phyloP scores from a whole-genome alignment of 2,113 vertebrate species.

The Seriola aureovittata region DNA sequence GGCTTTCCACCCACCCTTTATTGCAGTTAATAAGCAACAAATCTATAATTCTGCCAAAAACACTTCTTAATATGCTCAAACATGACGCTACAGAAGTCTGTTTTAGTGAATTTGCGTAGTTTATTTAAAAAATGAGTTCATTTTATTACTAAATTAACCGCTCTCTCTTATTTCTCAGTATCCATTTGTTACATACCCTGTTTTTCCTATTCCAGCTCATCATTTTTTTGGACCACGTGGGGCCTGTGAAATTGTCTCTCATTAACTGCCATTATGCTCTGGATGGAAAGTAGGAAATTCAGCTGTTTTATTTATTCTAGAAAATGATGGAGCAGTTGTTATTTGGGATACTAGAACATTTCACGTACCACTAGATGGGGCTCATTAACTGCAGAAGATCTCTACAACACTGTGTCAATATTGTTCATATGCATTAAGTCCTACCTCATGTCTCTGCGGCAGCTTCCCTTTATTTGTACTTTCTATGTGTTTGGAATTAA shows the following conservation, averaged over 20 bases:
- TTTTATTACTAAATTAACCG: background rate
- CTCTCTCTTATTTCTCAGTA: background rate
- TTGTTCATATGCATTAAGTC: background rate
- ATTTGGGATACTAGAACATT: background rate
- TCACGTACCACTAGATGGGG: slow-evolving; percentile 65
- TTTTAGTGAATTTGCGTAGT: background rate
- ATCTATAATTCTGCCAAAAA: background rate
- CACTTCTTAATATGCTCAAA: background rate
- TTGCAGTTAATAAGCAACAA: background rate
- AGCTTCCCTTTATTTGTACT: slow-evolving; percentile 34
- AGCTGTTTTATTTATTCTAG: slow-evolving; percentile 1
- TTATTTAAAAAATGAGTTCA: too few species aligned
- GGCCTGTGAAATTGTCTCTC: too few species aligned
- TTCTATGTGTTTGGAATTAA: slow-evolving; percentile 57
- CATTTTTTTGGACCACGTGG: too few species aligned
- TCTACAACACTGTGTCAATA: background rate
- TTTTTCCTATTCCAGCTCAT: background rate
- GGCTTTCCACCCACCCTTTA: background rate
- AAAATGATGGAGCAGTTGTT: background rate
- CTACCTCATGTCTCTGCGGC: slow-evolving; percentile 32
- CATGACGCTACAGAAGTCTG: background rate
- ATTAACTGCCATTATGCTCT: background rate
- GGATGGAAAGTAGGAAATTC: background rate
- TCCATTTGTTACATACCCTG: background rate
- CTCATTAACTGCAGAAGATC: slow-evolving; percentile 27